A percentile compares a stretch with the other conserved stretches of the same genome.
phyloP scores from a whole-genome alignment of 2,888 invertebrate species.

The Idaea straminata region DNA sequence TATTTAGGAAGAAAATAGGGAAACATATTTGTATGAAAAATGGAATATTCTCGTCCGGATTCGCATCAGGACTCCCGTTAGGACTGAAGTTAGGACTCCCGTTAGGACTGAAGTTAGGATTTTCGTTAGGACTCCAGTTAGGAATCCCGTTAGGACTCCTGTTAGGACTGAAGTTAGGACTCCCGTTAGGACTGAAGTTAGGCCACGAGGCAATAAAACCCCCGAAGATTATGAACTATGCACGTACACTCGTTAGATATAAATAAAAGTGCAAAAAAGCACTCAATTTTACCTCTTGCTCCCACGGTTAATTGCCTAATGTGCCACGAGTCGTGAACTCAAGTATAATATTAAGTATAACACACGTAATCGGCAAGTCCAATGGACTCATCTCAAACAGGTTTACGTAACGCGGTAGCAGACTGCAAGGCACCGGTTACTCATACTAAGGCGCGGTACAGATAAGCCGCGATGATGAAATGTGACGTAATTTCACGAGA shows the following conservation, averaged over 20 bases:
- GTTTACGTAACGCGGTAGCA: conserved; percentile 61
- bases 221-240: too few relatives aligned
- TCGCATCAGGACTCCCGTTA: too few relatives aligned
- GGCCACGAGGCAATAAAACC: too few relatives aligned
- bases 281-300: not conserved
- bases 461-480: not conserved
- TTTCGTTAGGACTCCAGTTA: too few relatives aligned
- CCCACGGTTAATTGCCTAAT: not conserved
- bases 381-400: conserved; percentile 41
- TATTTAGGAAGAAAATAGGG: too few relatives aligned
- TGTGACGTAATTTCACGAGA: not conserved
- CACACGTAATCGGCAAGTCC: conserved; percentile 11
- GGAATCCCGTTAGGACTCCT: too few relatives aligned
- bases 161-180: too few relatives aligned
- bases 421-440: conserved; percentile 51
- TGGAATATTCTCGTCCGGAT: too few relatives aligned
- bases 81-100: too few relatives aligned
- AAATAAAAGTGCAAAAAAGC: not conserved
- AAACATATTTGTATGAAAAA: too few relatives aligned
- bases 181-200: too few relatives aligned
- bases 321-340: not conserved
- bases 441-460: conserved; percentile 38
- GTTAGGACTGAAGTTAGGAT: too few relatives aligned
- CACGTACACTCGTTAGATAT: not conserved
- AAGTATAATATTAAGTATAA: not conserved